Evolutionary conservation across 2,888 invertebrate species (phyloP), one percentile per base, ranked within the genome.

Genomic region (Lycocerus yunnanus): DNA sequence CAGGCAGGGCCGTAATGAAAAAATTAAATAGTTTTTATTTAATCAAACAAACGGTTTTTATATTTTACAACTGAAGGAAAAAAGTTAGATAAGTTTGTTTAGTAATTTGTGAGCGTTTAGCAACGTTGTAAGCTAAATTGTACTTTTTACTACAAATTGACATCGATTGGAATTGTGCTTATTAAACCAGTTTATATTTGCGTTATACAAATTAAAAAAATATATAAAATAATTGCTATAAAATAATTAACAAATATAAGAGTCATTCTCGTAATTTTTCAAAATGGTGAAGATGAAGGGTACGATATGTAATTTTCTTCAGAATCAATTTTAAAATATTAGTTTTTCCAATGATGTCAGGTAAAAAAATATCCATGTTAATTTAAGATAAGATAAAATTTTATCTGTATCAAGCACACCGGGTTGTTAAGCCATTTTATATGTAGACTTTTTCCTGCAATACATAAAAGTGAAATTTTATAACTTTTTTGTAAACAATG

Each of bases 401-500:
- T 63, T 63, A 63, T 63, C 61, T 63, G 6, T 63, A 63, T 63
- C 61, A 63, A 18, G 20, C 61, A 20, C 14, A 20, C 61, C 61
- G 20, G 8, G 18, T 63, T 20, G 20, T n/a, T 63, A 63, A 43
- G 61, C 13, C 61, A 63, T 63, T 63, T 18, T 13, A 15, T 63
- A 63, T 63, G 61, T 63, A 18, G 18, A 20, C 61, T 63, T 63
- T 63, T 63, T 63, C 6, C 61, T 63, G 61, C 1, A 18, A 63
- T 63, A 18, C 15, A 63, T 11, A 63, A 18, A 18, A 63, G 18
- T n/a, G 61, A 43, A 43, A 8, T 63, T 63, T 18, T 16, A n/a
- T 5, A 15, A 61, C 4, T n/a, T 11, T 16, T 61, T 61, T 16
- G 61, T 18, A 63, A 63, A 74, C 27, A 10, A 74, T 74, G 74